These are phyloP conservation scores for Pollimyrus isidori DNA, from an alignment of 2,113 vertebrate species.

Conservation along the genomic window DNA sequence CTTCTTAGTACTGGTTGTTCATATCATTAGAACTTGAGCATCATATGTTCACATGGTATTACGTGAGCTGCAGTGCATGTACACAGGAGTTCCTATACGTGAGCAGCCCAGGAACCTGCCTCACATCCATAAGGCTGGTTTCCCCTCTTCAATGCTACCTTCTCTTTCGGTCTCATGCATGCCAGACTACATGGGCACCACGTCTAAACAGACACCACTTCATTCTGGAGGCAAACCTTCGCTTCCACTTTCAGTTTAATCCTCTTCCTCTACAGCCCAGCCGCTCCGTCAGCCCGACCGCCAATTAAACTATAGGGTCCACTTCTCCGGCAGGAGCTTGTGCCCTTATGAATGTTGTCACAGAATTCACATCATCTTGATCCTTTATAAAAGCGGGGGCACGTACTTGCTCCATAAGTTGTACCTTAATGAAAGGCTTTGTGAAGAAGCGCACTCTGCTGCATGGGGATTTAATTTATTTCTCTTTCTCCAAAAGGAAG, in stretches of 20 bases:
- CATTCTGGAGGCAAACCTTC: not conserved
- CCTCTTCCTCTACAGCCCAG: not conserved
- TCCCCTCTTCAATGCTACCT: not conserved
- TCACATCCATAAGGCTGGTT: not conserved
- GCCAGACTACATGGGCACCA: not conserved
- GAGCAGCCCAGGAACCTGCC: not conserved
- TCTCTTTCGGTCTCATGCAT: not conserved
- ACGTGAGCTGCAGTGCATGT: not conserved
- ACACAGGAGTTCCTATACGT: not conserved
- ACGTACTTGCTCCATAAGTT: not conserved
- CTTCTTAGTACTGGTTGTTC: not conserved
- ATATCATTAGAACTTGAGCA: not conserved
- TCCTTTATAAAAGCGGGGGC: not conserved
- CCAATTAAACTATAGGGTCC: not conserved
- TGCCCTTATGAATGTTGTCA: conserved; percentile 3
- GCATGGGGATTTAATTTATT: too few relatives aligned
- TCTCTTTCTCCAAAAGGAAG: not conserved
- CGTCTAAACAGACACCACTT: not conserved
- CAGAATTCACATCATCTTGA: not conserved
- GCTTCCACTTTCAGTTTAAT: not conserved
- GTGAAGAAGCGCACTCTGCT: too few relatives aligned
- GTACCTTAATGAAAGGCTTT: not conserved
- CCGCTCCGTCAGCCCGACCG: not conserved
- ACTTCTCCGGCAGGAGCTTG: not conserved
- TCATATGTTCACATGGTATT: not conserved